phyloP scores from a whole-genome alignment of 2,888 invertebrate genomes.

The Latrodectus elegans region DNA sequence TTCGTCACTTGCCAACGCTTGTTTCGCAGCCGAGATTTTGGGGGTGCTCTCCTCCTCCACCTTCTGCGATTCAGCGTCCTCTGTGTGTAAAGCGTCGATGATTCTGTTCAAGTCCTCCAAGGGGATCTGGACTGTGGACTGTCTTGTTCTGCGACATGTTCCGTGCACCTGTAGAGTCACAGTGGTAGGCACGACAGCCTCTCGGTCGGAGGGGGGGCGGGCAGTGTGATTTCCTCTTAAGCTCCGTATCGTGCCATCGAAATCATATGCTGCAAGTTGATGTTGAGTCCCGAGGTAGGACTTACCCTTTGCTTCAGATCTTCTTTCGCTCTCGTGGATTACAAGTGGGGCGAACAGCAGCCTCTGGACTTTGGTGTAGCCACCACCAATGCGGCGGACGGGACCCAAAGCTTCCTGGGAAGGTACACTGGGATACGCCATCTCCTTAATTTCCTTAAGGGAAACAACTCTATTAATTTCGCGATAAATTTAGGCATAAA shows the following conservation, averaged over 20 bases:
- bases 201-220: background rate
- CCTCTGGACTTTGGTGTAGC: conserved; percentile 23
- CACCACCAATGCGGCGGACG: conserved; percentile 28
- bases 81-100: background rate
- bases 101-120: background rate
- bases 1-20: background rate
- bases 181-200: background rate
- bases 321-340: background rate
- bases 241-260: background rate
- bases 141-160: background rate
- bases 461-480: background rate
- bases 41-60: background rate
- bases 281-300: background rate
- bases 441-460: conserved; percentile 44
- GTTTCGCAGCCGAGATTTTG: background rate
- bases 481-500: background rate
- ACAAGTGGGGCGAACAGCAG: conserved; percentile 9
- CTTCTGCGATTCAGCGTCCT: background rate
- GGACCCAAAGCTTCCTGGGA: conserved; percentile 26
- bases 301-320: background rate
- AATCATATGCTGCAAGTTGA: background rate
- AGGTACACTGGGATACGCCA: conserved; percentile 32
- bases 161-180: background rate
- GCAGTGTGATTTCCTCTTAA: too few relatives aligned
- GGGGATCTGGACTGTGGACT: background rate